Evolutionary conservation across 1,140 invertebrate genomes (phyloP), one percentile per base, ranked within the genome.

Genomic region (Aphaenogaster ashmeadi): DNA sequence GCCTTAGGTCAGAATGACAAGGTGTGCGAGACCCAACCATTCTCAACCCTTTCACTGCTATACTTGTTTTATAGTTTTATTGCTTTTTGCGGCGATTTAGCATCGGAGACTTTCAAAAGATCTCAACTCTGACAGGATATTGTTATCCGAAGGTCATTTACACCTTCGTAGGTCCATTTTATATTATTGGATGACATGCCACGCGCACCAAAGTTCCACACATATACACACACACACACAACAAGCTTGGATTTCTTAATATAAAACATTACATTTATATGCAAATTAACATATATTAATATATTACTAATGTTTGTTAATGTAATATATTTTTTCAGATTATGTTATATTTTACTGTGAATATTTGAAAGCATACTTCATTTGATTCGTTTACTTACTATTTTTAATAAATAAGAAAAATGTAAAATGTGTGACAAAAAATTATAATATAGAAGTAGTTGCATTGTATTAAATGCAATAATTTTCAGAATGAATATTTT

Each of bases 51-150:
- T 93, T 77, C 88, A 85, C 77, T 74, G 58, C 58, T 87, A 58
- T 60, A 27, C 41, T 41, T 52, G 60, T 80, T 92, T 94, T 94
- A 94, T 93, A 92, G 92, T 89, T 94, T 94, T 94, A 93, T 90
- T 89, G 88, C 92, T 89, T 74, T 88, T 66, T 38, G 15, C 33
- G 52, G 62, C 56, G 75, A 75, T 69, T 58, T 38, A 60, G 8
- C 18, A 21, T 60, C 15, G 44, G 60, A 47, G 54, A 41, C 9
- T 66, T 62, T 78, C 50, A 36, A 71, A 18, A 15, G 77, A 27
- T 27, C 38, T 79, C 44, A 75, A 91, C 75, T 78, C 75, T 91
- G 33, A 21, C 9, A 3, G 9, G 9, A 64, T 52, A 27, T 81
- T 60, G 52, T 72, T 6, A 80, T 64, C 21, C 38, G 86, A 89